A percentile compares a stretch with the other conserved stretches of the same genome.
phyloP scores from a whole-genome alignment of 2,113 vertebrate genomes.

The Pampusana beccarii region DNA sequence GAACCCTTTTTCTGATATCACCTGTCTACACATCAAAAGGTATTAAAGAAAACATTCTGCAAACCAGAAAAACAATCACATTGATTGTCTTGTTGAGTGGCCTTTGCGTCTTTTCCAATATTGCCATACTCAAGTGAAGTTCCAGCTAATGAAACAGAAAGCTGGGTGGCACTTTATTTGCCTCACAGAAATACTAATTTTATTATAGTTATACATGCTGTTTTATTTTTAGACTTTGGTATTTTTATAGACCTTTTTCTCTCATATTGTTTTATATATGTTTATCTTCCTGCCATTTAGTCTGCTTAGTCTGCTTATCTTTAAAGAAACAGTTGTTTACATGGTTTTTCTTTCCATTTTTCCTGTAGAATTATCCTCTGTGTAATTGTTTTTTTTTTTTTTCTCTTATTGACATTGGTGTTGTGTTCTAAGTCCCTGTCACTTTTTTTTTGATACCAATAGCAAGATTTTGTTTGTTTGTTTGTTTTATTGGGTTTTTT shows the following conservation, averaged over 20 bases:
- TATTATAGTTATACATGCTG: not conserved
- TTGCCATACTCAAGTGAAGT: not conserved
- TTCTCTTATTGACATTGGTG: not conserved
- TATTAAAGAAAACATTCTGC: not conserved
- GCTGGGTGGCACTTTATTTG: not conserved
- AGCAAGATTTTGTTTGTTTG: not conserved
- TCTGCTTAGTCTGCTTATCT: not conserved
- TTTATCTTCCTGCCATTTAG: not conserved
- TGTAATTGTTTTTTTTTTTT: not conserved
- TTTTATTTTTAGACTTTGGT: not conserved
- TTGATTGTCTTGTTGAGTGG: not conserved
- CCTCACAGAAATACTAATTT: not conserved
- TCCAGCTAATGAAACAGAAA: not conserved
- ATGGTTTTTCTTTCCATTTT: not conserved
- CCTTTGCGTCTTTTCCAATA: not conserved
- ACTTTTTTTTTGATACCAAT: not conserved
- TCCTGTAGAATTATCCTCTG: not conserved
- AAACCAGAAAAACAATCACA: not conserved
- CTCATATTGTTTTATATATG: not conserved
- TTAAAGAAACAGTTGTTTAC: not conserved
- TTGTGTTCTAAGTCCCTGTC: not conserved
- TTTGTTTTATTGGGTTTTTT: not conserved
- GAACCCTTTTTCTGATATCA: rapidly evolving
- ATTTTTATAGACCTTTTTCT: not conserved
- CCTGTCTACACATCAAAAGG: not conserved